Evolutionary conservation across 1,140 invertebrate genomes (phyloP).

Genomic region (Temnothorax longispinosus): DNA sequence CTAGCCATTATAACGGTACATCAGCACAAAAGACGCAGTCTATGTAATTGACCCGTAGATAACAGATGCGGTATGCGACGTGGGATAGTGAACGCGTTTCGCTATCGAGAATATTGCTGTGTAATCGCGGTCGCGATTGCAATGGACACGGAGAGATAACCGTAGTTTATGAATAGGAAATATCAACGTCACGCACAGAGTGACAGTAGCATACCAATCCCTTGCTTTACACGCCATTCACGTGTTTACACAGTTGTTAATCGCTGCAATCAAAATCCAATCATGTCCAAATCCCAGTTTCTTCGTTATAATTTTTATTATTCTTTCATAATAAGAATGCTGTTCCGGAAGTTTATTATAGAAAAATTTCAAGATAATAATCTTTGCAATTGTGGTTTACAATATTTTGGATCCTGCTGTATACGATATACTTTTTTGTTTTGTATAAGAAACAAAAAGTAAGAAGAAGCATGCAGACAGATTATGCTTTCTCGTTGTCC

Average conservation of each 20-base stretch:
- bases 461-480: background rate
- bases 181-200: conserved; percentile 17
- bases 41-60: conserved; percentile 21
- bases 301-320: background rate
- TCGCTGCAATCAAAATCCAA: background rate
- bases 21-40: conserved; percentile 15
- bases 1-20: conserved; percentile 11
- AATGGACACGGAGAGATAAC: conserved; percentile 6
- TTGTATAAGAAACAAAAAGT: background rate
- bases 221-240: conserved; percentile 17
- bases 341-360: background rate
- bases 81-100: conserved; percentile 9
- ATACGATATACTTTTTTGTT: background rate
- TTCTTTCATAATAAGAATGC: background rate
- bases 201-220: background rate
- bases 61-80: conserved; percentile 17
- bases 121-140: conserved; percentile 27
- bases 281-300: background rate
- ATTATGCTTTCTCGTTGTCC: background rate
- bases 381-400: background rate
- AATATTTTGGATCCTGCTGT: background rate
- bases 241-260: conserved; percentile 8
- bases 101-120: conserved; percentile 25
- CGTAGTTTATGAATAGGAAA: conserved; percentile 32
- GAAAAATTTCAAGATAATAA: background rate